These are phyloP conservation scores for Phalloptychus januarius DNA, from an alignment of 2,797 vertebrate species.

Conservation along the genomic window DNA sequence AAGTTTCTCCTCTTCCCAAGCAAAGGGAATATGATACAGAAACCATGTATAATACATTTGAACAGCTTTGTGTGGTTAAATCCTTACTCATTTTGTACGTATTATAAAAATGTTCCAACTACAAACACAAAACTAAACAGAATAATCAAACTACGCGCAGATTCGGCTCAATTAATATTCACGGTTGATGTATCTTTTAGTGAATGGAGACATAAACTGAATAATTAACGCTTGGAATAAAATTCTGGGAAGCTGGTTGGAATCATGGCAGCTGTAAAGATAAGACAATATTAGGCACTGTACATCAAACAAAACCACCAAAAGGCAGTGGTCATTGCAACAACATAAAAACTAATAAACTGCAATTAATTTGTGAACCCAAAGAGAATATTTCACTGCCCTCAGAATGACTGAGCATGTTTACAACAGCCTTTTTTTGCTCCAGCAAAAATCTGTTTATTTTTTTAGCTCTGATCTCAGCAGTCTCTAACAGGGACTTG, in stretches of 20 bases:
- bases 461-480: not conserved
- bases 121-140: not conserved
- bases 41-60: not conserved
- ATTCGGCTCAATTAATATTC: not conserved
- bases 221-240: not conserved
- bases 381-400: not conserved
- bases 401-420: not conserved
- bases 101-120: not conserved
- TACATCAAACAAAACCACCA: not conserved
- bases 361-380: not conserved
- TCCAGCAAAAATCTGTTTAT: not conserved
- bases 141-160: not conserved
- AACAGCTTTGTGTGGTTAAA: not conserved
- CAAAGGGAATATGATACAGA: not conserved
- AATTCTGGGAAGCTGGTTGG: not conserved
- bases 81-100: not conserved
- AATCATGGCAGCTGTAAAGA: not conserved
- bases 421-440: not conserved
- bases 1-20: not conserved
- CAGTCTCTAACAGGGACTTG: no score
- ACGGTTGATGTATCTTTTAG: not conserved
- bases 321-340: not conserved
- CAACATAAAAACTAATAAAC: not conserved
- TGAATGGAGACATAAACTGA: not conserved
- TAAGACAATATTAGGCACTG: not conserved